Evolutionary conservation across 1,140 invertebrate species (phyloP), one percentile per base, ranked within the genome.

Genomic region (Heliconius hewitsoni): DNA sequence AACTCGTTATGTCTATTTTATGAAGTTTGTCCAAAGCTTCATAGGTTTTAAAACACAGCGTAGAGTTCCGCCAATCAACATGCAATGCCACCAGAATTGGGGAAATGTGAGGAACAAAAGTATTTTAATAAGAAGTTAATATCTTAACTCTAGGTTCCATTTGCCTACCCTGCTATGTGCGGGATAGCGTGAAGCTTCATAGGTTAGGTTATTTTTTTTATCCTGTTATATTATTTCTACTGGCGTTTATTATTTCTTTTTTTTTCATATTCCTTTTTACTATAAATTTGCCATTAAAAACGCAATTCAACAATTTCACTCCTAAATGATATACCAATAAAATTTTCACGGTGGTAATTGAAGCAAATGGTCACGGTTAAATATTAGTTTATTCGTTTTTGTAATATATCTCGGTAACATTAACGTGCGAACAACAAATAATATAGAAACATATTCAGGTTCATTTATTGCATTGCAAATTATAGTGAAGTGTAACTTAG

Each of bases 221-320:
- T 34, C 34, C 34, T 34, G 0, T 34, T 2, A 2, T 34, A 34
- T 34, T 42, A 42, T 13, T 46, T 13, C 42, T 13, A 13, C 42
- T 46, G 42, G 42, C 16, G 50, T 52, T 19, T 16, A 1, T 18
- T 50, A 50, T 50, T 39, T 34, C 19, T 71, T 71, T 11, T 42
- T 13, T 42, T 42, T 34, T 34, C 30, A 34, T 34, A 34, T 34
- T 34, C 2, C 30, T 3, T n/a, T n/a, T 57, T 57, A 19, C 5
- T 16, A 52, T 19, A 52, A 11, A 11, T 46, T 46, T 46, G 42
- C 11, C 9, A 11, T 0, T 46, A 46, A 11, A 11, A 46, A 46
- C n/a, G 23, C 42, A 46, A 46, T 19, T 52, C 50, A 0, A 30
- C 60, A 23, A 16, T 4, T 80, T 76, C 78, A 82, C 84, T 27